These are phyloP conservation scores for Carpatolechia fugitivella DNA, from an alignment of 2,888 invertebrate species.

Conservation along the genomic window DNA sequence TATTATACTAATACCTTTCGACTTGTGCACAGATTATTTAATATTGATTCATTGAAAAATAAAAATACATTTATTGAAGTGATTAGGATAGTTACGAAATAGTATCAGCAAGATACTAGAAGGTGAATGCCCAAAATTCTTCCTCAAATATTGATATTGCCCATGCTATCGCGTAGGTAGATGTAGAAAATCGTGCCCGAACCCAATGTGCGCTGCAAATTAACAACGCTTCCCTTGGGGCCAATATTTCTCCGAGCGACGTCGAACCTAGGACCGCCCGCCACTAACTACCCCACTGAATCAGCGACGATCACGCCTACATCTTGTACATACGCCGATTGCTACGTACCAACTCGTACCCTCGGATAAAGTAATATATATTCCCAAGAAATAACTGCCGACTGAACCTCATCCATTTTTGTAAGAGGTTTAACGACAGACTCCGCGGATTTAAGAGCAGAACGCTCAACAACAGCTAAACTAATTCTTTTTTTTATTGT, in stretches of 20 bases:
- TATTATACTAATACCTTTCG: too few relatives aligned
- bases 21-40: too few relatives aligned
- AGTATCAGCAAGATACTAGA: slow-evolving; percentile 18
- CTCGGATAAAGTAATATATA: slow-evolving; percentile 68
- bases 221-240: slow-evolving; percentile 72
- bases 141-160: slow-evolving; percentile 42
- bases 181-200: slow-evolving; percentile 67
- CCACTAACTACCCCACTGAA: slow-evolving; percentile 77
- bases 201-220: slow-evolving; percentile 70
- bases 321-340: slow-evolving; percentile 76
- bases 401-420: slow-evolving; percentile 41
- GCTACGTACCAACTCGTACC: slow-evolving; percentile 61
- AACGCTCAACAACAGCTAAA: neutral
- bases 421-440: slow-evolving; percentile 17
- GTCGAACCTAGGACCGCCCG: slow-evolving; percentile 74
- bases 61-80: too few relatives aligned
- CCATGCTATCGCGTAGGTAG: slow-evolving; percentile 34
- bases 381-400: slow-evolving; percentile 59
- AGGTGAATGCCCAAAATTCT: slow-evolving; percentile 38
- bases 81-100: slow-evolving; percentile 21
- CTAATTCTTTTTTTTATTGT: too few relatives aligned
- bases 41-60: too few relatives aligned
- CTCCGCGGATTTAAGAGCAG: neutral
- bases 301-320: slow-evolving; percentile 78
- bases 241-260: slow-evolving; percentile 75